Base-by-base conservation (phyloP, 2,797 vertebrate genomes). In the Chrosomus eos region DNA sequence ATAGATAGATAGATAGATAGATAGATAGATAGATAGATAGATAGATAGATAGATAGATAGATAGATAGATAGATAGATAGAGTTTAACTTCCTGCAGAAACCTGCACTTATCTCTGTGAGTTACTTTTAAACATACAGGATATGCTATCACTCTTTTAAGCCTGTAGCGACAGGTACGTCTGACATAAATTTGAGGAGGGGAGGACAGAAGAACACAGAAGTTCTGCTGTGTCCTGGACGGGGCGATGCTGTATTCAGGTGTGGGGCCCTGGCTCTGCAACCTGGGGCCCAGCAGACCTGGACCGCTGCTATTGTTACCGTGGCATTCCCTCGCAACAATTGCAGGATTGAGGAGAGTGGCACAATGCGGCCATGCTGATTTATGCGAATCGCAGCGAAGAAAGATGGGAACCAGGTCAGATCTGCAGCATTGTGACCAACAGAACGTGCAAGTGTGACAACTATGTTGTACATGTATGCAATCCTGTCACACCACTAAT, bases 271-370 rank as follows among this genome's bases (percentile, higher is more conserved):
- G 43, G 5, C 10, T 1, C 13, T 53, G 31, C 23, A 51, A 64
- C 73, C 45, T 81, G 71, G 14, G 74, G 60, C 85, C 72, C 80
- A 79, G 77, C 73, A 84, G 85, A 79, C 58, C 84, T 67, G 74
- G 58, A 88, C 81, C 53, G 26, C 60, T n/a, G 78, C 82, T 71
- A 83, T 85, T 88, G 86, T 90, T 87, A 74, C 31, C 5, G 40
- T 75, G 87, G 48, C 48, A 83, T 86, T 86, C 68, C n/a, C 0
- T 18, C n/a, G 40, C 68, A 88, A 83, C 80, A 77, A 60, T 82
- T 36, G 78, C 45, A 33, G 64, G 68, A 85, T 87, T 85, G 84
- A 81, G 64, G 83, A 84, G 43, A 76, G 67, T 67, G 67, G 70
- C 70, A 87, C 77, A 74, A 85, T 86, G 81, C 31, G 51, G 55